phyloP scores from a whole-genome alignment of 2,113 vertebrate genomes.

The Chiloscyllium plagiosum region DNA sequence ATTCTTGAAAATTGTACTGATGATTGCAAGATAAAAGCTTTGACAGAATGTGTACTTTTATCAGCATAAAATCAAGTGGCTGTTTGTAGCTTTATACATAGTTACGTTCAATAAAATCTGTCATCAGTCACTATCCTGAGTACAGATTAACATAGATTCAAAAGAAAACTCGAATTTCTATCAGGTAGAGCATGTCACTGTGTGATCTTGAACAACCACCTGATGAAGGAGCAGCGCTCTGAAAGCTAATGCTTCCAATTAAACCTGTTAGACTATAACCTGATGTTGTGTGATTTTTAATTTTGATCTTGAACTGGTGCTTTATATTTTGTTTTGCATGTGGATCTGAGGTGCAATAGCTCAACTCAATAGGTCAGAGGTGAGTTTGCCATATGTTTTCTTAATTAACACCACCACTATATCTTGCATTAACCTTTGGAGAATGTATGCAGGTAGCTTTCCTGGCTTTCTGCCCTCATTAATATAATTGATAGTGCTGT shows the following conservation, averaged over 20 bases:
- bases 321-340: background rate
- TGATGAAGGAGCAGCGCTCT: no score
- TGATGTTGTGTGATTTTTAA: no score
- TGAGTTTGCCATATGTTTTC: slow-evolving; percentile 3
- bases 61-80: no score
- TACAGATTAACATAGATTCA: no score
- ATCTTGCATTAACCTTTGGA: background rate
- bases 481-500: background rate
- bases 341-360: background rate
- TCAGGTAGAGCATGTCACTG: background rate
- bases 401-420: background rate
- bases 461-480: background rate
- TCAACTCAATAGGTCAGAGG: background rate
- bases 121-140: no score
- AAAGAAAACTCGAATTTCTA: background rate
- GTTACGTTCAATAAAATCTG: no score
- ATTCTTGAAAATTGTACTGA: no score
- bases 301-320: background rate
- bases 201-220: background rate
- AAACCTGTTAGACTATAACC: no score
- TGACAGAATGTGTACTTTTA: no score
- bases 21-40: no score
- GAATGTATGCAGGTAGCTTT: background rate
- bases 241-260: no score
- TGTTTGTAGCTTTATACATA: no score